These are phyloP conservation scores for Euleptes europaea DNA, from an alignment of 2,113 vertebrate genomes.

Conservation along the genomic window DNA sequence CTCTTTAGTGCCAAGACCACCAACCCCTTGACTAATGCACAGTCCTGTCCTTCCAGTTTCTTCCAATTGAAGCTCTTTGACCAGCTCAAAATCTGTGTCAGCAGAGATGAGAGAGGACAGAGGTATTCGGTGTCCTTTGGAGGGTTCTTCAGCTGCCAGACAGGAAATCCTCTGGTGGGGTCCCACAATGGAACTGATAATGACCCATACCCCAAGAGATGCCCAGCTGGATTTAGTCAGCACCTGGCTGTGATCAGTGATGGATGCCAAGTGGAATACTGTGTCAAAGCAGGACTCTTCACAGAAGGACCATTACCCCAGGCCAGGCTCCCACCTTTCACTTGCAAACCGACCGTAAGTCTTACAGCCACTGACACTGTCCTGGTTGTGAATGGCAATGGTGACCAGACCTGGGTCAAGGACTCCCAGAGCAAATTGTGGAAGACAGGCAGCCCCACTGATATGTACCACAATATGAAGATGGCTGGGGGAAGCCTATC, in stretches of 20 bases:
- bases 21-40: conserved; percentile 83
- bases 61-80: conserved; percentile 77
- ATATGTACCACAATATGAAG: conserved; percentile 39
- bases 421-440: conserved; percentile 76
- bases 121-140: conserved; percentile 81
- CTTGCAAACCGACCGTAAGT: conserved; percentile 71
- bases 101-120: conserved; percentile 77
- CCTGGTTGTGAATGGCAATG: conserved; percentile 77
- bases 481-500: conserved; percentile 45
- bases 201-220: conserved; percentile 66
- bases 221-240: conserved; percentile 86
- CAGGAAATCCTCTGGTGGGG: conserved; percentile 76
- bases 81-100: conserved; percentile 81
- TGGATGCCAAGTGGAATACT: conserved; percentile 89
- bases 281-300: conserved; percentile 80
- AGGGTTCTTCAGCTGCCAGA: conserved; percentile 91
- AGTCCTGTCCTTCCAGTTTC: conserved; percentile 78
- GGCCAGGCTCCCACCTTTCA: conserved; percentile 83
- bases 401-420: conserved; percentile 80
- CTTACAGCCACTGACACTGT: conserved; percentile 76
- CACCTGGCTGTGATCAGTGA: conserved; percentile 86
- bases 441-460: conserved; percentile 73
- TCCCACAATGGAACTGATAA: background rate
- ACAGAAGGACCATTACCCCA: conserved; percentile 77
- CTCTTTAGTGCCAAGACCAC: conserved; percentile 74